Base-by-base conservation (phyloP, 2,797 vertebrate genomes). In the Clangula hyemalis region DNA sequence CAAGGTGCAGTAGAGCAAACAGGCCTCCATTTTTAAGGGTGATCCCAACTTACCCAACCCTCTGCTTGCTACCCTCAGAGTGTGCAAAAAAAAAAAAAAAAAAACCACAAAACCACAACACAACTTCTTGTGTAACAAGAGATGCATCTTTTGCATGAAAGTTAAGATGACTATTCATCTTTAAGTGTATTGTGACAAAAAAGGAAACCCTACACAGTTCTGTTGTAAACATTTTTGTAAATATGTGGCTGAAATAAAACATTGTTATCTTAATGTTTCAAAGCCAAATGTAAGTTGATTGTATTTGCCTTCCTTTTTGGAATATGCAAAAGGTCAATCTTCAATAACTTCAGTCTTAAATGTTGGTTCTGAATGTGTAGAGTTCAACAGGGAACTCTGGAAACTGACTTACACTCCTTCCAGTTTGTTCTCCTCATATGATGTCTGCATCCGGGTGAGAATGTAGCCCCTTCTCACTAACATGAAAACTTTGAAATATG, bases 191-290 rank as follows among this genome's bases (percentile, higher is more conserved):
- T 97, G 78, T 78, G 65, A 90, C 87, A 94, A 84, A 92, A 86
- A 94, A 83, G 87, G 89, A 96, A 94, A 85, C 80, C 90, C 80
- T 85, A 73, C 71, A 89, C 43, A 45, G 76, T 96, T 97, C 95
- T 96, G 66, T 95, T 97, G 94, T 97, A 97, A 95, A 81, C 85
- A 87, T 97, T 97, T 98, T 97, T 98, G 97, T 98, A 98, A 98
- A 98, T 98, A 97, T 30, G 92, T 85, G 96, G 96, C 92, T 96
- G 94, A 97, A 98, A 97, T 97, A 97, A 97, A 97, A 96, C 95
- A 95, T 93, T 87, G 81, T 96, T 96, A 89, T 82, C 84, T 80
- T 96, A 96, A 89, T 96, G 90, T 98, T 98, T 97, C 96, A 90
- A 97, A 97, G 94, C 94, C 96, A 97, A 96, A 94, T 92, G 80